These are phyloP conservation scores for Achatina immaculata DNA, from an alignment of 1,140 invertebrate species.

Conservation along the genomic window DNA sequence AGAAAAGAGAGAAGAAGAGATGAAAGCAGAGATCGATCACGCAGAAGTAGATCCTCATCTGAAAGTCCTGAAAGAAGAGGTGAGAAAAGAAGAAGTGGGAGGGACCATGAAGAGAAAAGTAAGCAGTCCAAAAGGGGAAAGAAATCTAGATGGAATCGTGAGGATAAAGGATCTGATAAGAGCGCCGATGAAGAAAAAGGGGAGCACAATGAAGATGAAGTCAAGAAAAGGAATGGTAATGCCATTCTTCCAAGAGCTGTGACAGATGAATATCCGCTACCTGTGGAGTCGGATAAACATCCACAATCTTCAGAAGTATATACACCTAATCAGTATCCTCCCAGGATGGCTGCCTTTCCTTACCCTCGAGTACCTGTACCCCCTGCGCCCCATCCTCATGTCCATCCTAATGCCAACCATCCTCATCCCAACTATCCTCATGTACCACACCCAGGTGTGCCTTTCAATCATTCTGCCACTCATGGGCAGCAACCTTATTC, in stretches of 20 bases:
- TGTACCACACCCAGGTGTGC: not conserved
- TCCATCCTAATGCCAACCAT: not conserved
- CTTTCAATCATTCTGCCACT: not conserved
- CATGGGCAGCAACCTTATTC: not conserved
- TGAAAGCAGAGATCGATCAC: not conserved
- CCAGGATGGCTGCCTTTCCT: not conserved
- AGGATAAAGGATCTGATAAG: not conserved
- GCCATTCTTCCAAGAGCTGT: not conserved
- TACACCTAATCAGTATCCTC: not conserved
- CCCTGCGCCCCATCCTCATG: not conserved
- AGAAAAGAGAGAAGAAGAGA: conserved; percentile 7
- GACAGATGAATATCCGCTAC: not conserved
- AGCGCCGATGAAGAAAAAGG: conserved; percentile 10
- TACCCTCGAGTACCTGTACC: not conserved
- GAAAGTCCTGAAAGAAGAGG: not conserved
- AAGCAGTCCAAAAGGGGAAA: not conserved
- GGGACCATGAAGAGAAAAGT: conserved; percentile 4
- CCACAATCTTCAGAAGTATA: not conserved
- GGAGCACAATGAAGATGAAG: not conserved
- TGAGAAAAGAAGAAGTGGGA: not conserved
- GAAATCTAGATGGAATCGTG: conserved; percentile 6
- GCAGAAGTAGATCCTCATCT: conserved; percentile 14
- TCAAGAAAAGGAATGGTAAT: conserved; percentile 6
- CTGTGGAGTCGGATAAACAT: not conserved
- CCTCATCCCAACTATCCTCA: conserved; percentile 13